Percentiles rank a stretch among this genome's conserved stretches.
Evolutionary conservation across 2,797 vertebrate species (phyloP).

Genomic region (Oophaga sylvatica): DNA sequence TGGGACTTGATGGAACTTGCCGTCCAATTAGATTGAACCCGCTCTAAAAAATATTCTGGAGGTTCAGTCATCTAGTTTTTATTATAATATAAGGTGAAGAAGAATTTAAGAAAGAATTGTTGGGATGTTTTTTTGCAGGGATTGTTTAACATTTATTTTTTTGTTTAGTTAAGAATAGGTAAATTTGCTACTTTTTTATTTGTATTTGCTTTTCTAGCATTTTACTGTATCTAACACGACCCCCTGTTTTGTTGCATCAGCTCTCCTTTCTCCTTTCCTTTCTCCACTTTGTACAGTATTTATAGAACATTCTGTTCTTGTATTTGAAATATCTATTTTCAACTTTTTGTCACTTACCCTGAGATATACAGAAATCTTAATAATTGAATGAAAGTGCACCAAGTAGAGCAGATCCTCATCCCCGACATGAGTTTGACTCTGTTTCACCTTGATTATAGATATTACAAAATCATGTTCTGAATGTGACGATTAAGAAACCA

Average conservation of each 20-base stretch:
- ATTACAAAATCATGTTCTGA: conserved; percentile 20
- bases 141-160: too few relatives aligned
- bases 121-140: too few relatives aligned
- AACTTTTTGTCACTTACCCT: neutral
- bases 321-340: neutral
- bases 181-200: too few relatives aligned
- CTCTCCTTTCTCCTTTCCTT: neutral
- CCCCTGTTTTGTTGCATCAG: neutral
- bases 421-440: neutral
- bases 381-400: conserved; percentile 5
- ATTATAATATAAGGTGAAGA: too few relatives aligned
- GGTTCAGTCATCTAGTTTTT: too few relatives aligned
- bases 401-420: neutral
- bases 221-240: neutral
- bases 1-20: too few relatives aligned
- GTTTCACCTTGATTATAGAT: conserved; percentile 18
- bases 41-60: too few relatives aligned
- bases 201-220: neutral
- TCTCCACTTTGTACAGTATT: neutral
- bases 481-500: conserved; percentile 11
- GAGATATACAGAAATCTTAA: neutral
- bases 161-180: too few relatives aligned
- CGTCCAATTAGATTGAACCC: too few relatives aligned
- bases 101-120: too few relatives aligned
- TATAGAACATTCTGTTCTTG: neutral